Evolutionary conservation across 2,888 invertebrate genomes (phyloP), one percentile per base, ranked within the genome.

Genomic region (Teleiodes luculella): DNA sequence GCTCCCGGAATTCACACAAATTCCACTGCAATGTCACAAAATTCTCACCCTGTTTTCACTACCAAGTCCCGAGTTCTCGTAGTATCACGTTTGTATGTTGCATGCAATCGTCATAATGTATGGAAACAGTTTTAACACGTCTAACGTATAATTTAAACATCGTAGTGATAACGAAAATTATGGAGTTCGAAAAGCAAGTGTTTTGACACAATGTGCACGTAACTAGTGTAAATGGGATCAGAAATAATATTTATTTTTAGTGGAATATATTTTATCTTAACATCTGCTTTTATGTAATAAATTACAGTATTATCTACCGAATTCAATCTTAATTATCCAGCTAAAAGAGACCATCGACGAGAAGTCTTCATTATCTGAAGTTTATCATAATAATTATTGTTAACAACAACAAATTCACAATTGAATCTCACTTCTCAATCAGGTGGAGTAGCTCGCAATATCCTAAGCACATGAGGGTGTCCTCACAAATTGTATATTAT

Each of bases 1-100:
- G 66, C 70, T 66, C 62, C 62, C 62, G 64, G 68, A 72, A 76
- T 75, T 76, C 70, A 70, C 49, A 63, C 62, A 63, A 58, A 58
- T 61, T 61, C 33, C 54, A 31, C 5, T 24, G 18, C 30, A 13
- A 33, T 43, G 41, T 49, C 37, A 24, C 49, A 37, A 49, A 49
- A 49, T 49, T 49, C 33, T 39, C 50, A 30, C 39, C 28, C 39
- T 18, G 51, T 39, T 39, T 37, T 24, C 33, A 11, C 18, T 30
- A 30, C 39, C 18, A 30, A 8, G 14, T 31, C 13, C 16, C 46
- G 46, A 31, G 37, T 14, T 49, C 28, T 28, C 5, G 28, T 49
- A 13, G 36, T 49, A 37, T 13, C 28, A 14, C 37, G 18, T 41
- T 14, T 3, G 20, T 20, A 33, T 16, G 30, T 36, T 24, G 30